Evolutionary conservation across 2,888 invertebrate genomes (phyloP), one percentile per base, ranked within the genome.

Genomic region (Leuctra nigra): DNA sequence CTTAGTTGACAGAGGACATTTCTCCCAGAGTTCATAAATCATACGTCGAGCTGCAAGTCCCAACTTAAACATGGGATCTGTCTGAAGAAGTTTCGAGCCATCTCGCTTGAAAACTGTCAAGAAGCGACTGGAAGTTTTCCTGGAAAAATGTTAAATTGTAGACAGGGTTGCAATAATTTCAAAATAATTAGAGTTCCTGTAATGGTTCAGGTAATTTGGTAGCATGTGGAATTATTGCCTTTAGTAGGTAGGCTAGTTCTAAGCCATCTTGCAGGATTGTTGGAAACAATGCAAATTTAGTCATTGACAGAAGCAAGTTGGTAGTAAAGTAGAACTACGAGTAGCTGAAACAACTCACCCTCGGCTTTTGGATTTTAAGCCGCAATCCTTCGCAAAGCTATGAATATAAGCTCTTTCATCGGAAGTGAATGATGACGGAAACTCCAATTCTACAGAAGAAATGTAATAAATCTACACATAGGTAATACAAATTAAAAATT

Each of bases 341-440:
- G 4, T 18, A 44, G 11, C 3, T 4, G 4, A 16, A 13, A 2
- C 11, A 53, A 61, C 81, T 75, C 81, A 88, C 77, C 91, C 91
- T 73, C 84, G 78, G 65, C 90, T 91, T 73, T 86, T 88, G 1
- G 90, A 88, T 66, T 85, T 84, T 25, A 91, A 72, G 4, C 88
- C 87, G 61, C 84, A 71, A 61, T 79, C 76, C 47, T 76, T 77
- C 39, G 85, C 85, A 24, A 84, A 77, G 61, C 82, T 77, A 69
- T 91, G 91, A 59, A 92, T 81, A 67, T 87, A 91, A 11, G 86
- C 87, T 63, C 92, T 77, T 70, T 92, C 88, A 62, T 82, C 80
- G 9, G 86, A 83, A 11, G 84, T 86, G 59, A 91, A 75, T 41
- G 86, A 86, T 2, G 86, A 80, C 2, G 89, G 86, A 69, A 88